A percentile compares a stretch with the other conserved stretches of the same genome.
phyloP scores from a whole-genome alignment of 2,888 invertebrate genomes.

The Drosophila lacicola region DNA sequence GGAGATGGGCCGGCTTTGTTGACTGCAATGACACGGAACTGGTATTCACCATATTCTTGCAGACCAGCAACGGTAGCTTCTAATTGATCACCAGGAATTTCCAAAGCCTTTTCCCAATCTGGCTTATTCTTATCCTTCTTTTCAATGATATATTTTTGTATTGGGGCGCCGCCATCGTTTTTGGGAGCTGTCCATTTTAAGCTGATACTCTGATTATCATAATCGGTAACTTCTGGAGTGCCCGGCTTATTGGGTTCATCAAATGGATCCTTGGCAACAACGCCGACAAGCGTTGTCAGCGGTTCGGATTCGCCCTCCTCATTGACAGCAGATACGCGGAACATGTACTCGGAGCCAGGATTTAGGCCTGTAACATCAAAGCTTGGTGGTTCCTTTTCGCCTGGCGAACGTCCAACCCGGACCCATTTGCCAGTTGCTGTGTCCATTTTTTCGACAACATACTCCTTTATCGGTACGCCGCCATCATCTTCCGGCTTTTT shows the following conservation, averaged over 20 bases:
- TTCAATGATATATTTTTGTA: constrained; percentile 97
- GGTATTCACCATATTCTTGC: constrained; percentile 96
- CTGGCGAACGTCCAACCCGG: constrained; percentile 86
- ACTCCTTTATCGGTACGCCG: constrained; percentile 96
- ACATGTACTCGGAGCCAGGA: constrained; percentile 98
- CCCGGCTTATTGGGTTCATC: constrained; percentile 97
- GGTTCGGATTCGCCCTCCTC: constrained; percentile 99
- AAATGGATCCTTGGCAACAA: constrained; percentile 99
- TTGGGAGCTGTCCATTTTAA: constrained; percentile 96
- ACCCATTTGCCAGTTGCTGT: constrained; percentile 97
- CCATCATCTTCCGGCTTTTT: constrained; percentile 98
- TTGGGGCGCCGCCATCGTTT: constrained; percentile 97
- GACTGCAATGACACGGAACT: constrained; percentile 95
- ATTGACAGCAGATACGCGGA: constrained; percentile 98
- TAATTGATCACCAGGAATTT: constrained; percentile 91
- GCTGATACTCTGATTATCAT: constrained; percentile 98
- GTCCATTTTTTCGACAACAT: constrained; percentile 97
- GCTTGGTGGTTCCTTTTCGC: constrained; percentile 93
- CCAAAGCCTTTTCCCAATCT: constrained; percentile 93
- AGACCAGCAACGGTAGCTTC: constrained; percentile 92
- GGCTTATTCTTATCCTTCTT: constrained; percentile 95
- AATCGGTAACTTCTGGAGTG: constrained; percentile 94
- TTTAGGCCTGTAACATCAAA: constrained; percentile 90
- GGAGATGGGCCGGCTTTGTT: constrained; percentile 96
- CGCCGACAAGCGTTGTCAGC: constrained; percentile 95